phyloP scores from a whole-genome alignment of 1,140 invertebrate genomes.

The Sitobion miscanthi region DNA sequence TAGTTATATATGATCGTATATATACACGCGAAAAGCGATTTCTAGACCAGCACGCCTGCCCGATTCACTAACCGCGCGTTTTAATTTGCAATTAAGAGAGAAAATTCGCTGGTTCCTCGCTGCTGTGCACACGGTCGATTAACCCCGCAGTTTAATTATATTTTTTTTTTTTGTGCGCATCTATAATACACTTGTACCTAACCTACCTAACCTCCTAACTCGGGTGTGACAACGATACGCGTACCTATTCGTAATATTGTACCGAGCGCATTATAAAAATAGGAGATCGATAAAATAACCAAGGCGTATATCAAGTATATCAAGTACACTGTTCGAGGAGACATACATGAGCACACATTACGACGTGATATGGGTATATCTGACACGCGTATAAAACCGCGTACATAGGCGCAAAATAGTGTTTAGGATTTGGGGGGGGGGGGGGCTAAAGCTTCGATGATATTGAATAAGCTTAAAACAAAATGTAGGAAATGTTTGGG shows the following conservation, averaged over 20 bases:
- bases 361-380: not conserved
- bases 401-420: too few relatives aligned
- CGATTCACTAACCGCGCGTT: not conserved
- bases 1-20: not conserved
- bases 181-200: not conserved
- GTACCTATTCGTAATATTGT: not conserved
- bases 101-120: not conserved
- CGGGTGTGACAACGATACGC: not conserved
- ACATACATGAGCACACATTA: not conserved
- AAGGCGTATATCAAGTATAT: not conserved
- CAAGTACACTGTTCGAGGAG: not conserved
- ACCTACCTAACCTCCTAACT: not conserved
- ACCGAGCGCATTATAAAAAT: not conserved
- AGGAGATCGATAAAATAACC: not conserved
- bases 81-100: slow-evolving; percentile 11
- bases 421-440: too few relatives aligned
- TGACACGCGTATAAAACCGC: not conserved
- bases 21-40: not conserved
- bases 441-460: too few relatives aligned
- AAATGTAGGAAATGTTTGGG: too few relatives aligned
- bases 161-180: not conserved
- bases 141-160: not conserved
- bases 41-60: not conserved
- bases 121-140: not conserved
- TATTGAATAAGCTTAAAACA: too few relatives aligned